Evolutionary conservation across 2,113 vertebrate species (phyloP), one percentile per base, ranked within the genome.

Genomic region (Colossoma macropomum): DNA sequence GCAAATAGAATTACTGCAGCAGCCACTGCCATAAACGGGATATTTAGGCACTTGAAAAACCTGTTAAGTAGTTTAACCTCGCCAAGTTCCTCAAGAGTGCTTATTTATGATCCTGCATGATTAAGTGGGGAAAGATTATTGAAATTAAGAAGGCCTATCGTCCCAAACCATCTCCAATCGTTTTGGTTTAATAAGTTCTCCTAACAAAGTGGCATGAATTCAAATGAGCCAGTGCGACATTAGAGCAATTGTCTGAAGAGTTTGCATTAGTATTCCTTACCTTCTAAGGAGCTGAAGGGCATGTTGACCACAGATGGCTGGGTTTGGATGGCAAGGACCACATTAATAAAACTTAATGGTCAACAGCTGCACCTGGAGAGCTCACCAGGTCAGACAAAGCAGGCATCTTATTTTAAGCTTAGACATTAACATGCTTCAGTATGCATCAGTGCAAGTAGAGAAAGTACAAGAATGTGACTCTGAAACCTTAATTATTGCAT

Each of bases 281-380:
- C 38, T 81, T 71, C 23, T 38, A 72, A 84, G 83, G 28, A 52
- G 69, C 11, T 66, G 60, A 68, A 86, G 74, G 75, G 30, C 75
- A 84, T 60, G 45, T 28, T 52, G 69, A 62, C 65, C 79, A 78
- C 85, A 87, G 69, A 81, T 84, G 79, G 75, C 28, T 70, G 68
- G 54, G 32, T 68, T 87, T 41, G 78, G 34, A 77, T 63, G 32
- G n/a, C 70, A 68, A 69, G 69, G 75, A 32, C 71, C 41, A 41
- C 68, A 87, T 80, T 80, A 78, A 71, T 77, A 70, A 81, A 87
- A 77, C 19, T 70, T 77, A 74, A 81, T 84, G 62, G 74, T 68
- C 30, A 78, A 84, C 79, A 84, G 70, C 52, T 81, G 69, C 74
- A 73, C 28, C 59, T 83, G 81, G 21, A 81, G n/a, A 71, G 25